These are phyloP conservation scores for Thomomys bottae DNA, from an alignment of 2,113 vertebrate genomes.

Conservation along the genomic window DNA sequence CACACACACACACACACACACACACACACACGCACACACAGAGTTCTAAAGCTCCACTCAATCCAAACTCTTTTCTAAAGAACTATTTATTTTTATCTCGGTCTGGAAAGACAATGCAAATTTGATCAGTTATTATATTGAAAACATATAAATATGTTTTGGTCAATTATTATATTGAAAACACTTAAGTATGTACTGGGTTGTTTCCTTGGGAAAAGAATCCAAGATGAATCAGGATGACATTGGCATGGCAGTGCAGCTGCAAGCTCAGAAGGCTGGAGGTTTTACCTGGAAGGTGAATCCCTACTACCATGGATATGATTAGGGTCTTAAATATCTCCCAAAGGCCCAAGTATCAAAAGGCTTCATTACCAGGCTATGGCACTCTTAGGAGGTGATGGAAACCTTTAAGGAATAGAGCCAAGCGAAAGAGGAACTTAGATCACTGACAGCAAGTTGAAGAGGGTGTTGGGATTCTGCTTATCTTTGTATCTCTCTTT, in stretches of 20 bases:
- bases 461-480: background rate
- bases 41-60: background rate
- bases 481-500: background rate
- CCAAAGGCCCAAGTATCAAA: background rate
- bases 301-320: background rate
- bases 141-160: background rate
- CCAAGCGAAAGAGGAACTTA: background rate
- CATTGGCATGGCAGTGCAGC: fast-evolving
- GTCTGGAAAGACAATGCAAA: background rate
- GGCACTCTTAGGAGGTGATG: too few species aligned
- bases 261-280: background rate
- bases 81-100: background rate
- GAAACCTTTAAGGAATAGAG: background rate
- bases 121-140: background rate
- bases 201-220: background rate
- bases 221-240: background rate
- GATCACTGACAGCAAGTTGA: background rate
- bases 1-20: background rate
- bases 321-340: background rate
- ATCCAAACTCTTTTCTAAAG: background rate
- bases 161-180: background rate
- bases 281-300: background rate
- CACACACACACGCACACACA: background rate
- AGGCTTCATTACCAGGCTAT: background rate
- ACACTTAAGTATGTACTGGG: background rate